Conservation (phyloP, 2,113 vertebrate species). For the Heloderma charlesbogerti region DNA sequence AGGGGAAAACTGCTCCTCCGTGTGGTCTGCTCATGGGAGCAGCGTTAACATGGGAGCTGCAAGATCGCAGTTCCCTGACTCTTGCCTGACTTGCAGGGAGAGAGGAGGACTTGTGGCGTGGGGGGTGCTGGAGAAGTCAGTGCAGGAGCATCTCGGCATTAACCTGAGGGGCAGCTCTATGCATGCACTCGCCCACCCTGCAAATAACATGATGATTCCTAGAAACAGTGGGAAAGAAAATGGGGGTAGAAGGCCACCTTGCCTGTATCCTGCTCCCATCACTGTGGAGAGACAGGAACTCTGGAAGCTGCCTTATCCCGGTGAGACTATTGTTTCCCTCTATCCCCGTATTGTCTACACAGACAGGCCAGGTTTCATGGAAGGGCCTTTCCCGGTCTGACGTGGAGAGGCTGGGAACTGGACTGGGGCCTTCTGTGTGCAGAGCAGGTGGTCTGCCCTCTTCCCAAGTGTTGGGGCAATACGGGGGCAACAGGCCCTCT, state of each 20-base stretch:
- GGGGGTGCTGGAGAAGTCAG: not conserved
- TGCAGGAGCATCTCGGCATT: not conserved
- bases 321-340: not conserved
- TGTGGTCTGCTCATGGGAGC: not conserved
- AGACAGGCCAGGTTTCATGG: not conserved
- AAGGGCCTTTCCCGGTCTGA: not conserved
- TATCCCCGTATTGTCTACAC: not conserved
- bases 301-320: not conserved
- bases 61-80: not conserved
- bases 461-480: not conserved
- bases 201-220: not conserved
- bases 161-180: not conserved
- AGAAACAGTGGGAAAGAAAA: too few relatives aligned
- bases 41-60: not conserved
- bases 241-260: not conserved
- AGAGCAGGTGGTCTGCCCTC: not conserved
- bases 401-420: not conserved
- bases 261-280: not conserved
- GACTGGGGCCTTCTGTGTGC: not conserved
- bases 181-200: not conserved
- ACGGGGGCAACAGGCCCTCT: not conserved
- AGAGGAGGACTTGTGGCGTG: not conserved
- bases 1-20: not conserved
- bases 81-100: not conserved
- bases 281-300: not conserved